Percentiles rank a stretch among this genome's conserved stretches.
Evolutionary conservation across 2,113 vertebrate genomes (phyloP).

Genomic region (Stigmatopora nigra): DNA sequence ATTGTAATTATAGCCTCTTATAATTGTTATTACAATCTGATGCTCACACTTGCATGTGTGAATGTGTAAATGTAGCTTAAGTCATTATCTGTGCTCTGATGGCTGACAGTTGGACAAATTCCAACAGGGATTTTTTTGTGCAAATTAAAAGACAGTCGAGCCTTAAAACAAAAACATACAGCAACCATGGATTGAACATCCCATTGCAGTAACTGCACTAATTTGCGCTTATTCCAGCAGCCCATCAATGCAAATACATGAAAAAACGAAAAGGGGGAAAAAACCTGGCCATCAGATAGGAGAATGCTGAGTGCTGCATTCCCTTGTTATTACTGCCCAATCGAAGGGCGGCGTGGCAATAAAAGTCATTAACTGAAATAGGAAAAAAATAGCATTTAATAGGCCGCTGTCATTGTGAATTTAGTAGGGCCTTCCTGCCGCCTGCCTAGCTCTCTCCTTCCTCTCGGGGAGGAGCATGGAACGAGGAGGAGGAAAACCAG

Average conservation of each 20-base stretch:
- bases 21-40: too few relatives aligned
- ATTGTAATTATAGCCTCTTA: too few relatives aligned
- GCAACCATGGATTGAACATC: constrained; percentile 26
- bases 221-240: constrained; percentile 67
- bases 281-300: constrained; percentile 55
- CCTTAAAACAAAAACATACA: constrained; percentile 7
- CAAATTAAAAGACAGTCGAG: background rate
- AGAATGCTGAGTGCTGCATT: constrained; percentile 66
- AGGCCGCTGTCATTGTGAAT: constrained; percentile 65
- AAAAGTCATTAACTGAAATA: constrained; percentile 69
- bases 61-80: background rate
- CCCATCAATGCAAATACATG: constrained; percentile 68
- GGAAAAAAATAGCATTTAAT: constrained; percentile 61
- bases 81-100: too few relatives aligned
- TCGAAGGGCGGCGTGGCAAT: constrained; percentile 64
- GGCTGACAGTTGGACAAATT: too few relatives aligned
- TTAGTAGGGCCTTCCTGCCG: constrained; percentile 53
- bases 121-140: too few relatives aligned
- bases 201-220: constrained; percentile 44
- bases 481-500: constrained; percentile 38
- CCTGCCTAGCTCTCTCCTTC: constrained; percentile 17
- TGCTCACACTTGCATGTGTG: background rate
- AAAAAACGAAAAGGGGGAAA: constrained; percentile 35
- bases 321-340: constrained; percentile 69
- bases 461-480: constrained; percentile 36